Conservation (phyloP, 2,113 vertebrate species). For the Platichthys stellatus region DNA sequence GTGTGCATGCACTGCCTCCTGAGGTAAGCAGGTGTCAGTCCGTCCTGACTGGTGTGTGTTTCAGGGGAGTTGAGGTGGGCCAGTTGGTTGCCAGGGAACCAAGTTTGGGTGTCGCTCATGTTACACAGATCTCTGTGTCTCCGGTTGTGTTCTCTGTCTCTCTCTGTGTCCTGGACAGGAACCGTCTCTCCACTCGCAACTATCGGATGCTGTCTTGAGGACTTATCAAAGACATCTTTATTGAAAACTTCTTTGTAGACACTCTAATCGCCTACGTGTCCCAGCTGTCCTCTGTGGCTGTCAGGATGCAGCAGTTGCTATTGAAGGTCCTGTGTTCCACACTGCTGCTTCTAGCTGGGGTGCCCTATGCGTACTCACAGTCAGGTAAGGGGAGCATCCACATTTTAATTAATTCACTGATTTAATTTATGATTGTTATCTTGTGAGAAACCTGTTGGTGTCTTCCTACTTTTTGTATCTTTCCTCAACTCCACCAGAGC, state of each 20-base stretch:
- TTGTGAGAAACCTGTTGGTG: slow-evolving; percentile 6
- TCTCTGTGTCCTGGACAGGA: slow-evolving; percentile 20
- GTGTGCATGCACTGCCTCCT: not conserved
- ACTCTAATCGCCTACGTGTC: not conserved
- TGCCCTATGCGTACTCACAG: slow-evolving; percentile 47
- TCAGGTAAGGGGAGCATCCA: slow-evolving; percentile 56
- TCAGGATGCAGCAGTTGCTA: slow-evolving; percentile 62
- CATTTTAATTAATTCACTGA: too few relatives aligned
- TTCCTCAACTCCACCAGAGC: not conserved
- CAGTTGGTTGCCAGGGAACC: slow-evolving; percentile 70
- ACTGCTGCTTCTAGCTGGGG: slow-evolving; percentile 62
- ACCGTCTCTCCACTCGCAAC: slow-evolving; percentile 11
- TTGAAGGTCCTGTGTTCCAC: slow-evolving; percentile 50
- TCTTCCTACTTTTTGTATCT: slow-evolving; percentile 1
- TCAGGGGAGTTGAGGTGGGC: slow-evolving; percentile 61
- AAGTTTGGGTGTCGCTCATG: slow-evolving; percentile 61
- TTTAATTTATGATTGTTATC: not conserved
- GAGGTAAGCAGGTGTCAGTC: slow-evolving; percentile 57
- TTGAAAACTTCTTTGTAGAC: not conserved
- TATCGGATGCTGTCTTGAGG: not conserved
- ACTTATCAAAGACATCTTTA: not conserved
- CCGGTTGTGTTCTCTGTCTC: slow-evolving; percentile 39
- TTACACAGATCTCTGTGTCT: slow-evolving; percentile 62
- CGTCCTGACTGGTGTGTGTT: slow-evolving; percentile 64
- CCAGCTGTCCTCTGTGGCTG: slow-evolving; percentile 29